Percentiles rank a stretch among this genome's conserved stretches.
phyloP scores from a whole-genome alignment of 2,113 vertebrate genomes.

The Indicator indicator region DNA sequence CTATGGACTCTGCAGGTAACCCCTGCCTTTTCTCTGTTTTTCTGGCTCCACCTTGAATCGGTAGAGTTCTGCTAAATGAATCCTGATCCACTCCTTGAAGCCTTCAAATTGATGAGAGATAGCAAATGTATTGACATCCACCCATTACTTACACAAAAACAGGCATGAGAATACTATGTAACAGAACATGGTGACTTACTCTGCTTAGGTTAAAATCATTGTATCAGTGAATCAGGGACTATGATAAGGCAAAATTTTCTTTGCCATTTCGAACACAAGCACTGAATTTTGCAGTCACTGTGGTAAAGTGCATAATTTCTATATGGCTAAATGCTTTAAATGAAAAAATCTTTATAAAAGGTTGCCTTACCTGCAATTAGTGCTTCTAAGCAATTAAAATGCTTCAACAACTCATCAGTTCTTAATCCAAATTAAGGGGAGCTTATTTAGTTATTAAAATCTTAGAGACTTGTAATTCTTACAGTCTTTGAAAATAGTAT shows the following conservation, averaged over 20 bases:
- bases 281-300: neutral
- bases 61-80: neutral
- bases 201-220: neutral
- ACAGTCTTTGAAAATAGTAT: neutral
- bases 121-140: neutral
- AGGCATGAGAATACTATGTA: neutral
- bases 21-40: neutral
- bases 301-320: neutral
- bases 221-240: neutral
- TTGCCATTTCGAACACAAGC: neutral
- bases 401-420: neutral
- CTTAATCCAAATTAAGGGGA: neutral
- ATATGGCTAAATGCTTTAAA: neutral
- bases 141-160: neutral
- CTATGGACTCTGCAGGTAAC: neutral
- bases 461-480: neutral
- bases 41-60: neutral
- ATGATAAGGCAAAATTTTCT: neutral
- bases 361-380: neutral
- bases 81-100: neutral
- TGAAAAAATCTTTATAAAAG: neutral
- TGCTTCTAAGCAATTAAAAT: neutral
- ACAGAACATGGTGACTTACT: neutral
- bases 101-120: neutral
- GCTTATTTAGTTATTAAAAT: conserved; percentile 21